Conservation (phyloP, 2,113 vertebrate species). For the Saccopteryx bilineata region DNA sequence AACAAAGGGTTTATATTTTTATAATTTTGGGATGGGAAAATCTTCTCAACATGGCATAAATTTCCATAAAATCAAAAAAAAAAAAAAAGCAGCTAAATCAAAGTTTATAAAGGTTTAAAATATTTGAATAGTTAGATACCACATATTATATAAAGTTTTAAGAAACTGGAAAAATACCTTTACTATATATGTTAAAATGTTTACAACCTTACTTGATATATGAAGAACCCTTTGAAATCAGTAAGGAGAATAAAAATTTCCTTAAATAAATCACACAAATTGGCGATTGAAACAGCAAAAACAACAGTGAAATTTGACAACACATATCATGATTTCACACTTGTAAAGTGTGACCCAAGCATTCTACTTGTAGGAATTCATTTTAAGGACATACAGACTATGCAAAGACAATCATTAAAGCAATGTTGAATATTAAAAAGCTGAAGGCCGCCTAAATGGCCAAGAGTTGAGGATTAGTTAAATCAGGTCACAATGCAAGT, state of each 20-base stretch:
- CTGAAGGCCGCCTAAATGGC: neutral
- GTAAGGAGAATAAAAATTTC: slow-evolving; percentile 2
- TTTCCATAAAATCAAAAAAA: slow-evolving; percentile 57
- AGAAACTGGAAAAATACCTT: slow-evolving; percentile 20
- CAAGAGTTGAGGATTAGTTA: neutral
- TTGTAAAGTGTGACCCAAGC: slow-evolving; percentile 9
- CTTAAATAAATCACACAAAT: slow-evolving; percentile 41
- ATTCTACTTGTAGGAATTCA: slow-evolving; percentile 32
- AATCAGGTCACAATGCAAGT: slow-evolving; percentile 6
- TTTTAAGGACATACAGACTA: neutral
- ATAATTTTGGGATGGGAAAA: slow-evolving; percentile 11
- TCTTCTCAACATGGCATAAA: slow-evolving; percentile 37
- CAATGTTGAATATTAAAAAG: slow-evolving; percentile 9
- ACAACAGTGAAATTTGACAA: neutral
- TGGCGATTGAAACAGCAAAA: slow-evolving; percentile 49
- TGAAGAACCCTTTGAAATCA: slow-evolving; percentile 44
- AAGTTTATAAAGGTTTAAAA: slow-evolving; percentile 40
- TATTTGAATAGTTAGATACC: neutral
- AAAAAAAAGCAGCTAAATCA: slow-evolving; percentile 44
- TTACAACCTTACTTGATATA: slow-evolving; percentile 1
- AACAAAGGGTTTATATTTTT: slow-evolving; percentile 63
- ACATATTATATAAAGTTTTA: neutral
- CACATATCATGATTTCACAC: slow-evolving; percentile 7
- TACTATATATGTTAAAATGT: neutral
- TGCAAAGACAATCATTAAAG: slow-evolving; percentile 22